Percentiles rank a stretch among this genome's conserved stretches.
These are phyloP conservation scores for Corythaixoides concolor DNA, from an alignment of 2,113 vertebrate species.

Conservation along the genomic window DNA sequence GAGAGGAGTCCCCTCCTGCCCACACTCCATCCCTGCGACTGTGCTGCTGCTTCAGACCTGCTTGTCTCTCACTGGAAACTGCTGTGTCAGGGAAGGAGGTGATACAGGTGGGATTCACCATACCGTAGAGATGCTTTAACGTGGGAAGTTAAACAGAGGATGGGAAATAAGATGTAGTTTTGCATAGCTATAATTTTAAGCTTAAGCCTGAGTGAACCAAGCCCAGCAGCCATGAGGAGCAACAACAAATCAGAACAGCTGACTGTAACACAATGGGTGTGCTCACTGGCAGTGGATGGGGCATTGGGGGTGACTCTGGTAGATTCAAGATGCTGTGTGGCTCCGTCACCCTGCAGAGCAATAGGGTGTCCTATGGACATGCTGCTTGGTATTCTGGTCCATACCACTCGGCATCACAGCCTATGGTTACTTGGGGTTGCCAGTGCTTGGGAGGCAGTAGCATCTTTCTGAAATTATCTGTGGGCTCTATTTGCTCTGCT, in stretches of 20 bases:
- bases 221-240: not conserved
- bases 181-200: not conserved
- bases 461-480: not conserved
- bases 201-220: not conserved
- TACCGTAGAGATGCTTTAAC: accelerated
- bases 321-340: not conserved
- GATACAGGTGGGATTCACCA: not conserved
- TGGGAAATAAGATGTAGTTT: not conserved
- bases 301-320: not conserved
- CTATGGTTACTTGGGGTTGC: accelerated
- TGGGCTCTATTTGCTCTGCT: not conserved
- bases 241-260: not conserved
- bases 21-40: accelerated
- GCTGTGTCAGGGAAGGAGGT: not conserved
- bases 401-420: accelerated
- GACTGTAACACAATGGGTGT: not conserved
- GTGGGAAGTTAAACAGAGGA: not conserved
- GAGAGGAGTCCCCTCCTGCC: not conserved
- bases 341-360: not conserved
- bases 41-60: not conserved
- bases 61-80: not conserved
- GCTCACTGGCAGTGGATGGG: not conserved
- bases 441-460: not conserved
- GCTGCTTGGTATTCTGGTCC: accelerated
- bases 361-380: not conserved